These are phyloP conservation scores for Paraescarpia echinospica DNA, from an alignment of 1,140 invertebrate genomes.

Conservation along the genomic window DNA sequence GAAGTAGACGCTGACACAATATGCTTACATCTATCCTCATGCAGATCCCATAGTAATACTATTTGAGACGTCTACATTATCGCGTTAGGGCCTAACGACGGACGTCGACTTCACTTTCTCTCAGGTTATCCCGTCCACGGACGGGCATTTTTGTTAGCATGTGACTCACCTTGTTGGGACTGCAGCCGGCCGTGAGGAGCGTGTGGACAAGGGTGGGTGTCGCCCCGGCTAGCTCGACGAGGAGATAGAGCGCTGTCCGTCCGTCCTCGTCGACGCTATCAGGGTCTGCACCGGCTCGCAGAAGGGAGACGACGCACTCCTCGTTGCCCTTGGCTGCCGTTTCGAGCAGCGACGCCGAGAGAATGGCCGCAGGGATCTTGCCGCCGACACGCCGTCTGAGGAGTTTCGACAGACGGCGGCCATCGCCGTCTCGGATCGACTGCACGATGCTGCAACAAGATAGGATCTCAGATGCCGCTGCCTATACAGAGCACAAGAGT, in stretches of 20 bases:
- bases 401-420: conserved; percentile 2
- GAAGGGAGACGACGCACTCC: conserved; percentile 2
- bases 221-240: conserved; percentile 10
- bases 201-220: not conserved
- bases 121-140: too few species aligned
- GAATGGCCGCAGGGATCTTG: not conserved
- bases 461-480: not conserved
- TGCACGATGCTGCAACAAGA: conserved; percentile 11
- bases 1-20: too few species aligned
- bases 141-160: too few species aligned
- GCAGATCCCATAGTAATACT: too few species aligned
- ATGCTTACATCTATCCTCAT: too few species aligned
- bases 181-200: conserved; percentile 13
- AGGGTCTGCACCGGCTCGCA: conserved; percentile 19
- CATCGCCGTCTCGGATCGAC: conserved; percentile 5
- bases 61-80: too few species aligned
- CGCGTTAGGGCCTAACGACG: too few species aligned
- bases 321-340: conserved; percentile 19
- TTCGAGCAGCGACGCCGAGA: not conserved
- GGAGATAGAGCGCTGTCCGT: conserved; percentile 14
- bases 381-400: not conserved
- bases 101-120: too few species aligned
- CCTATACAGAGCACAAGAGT: too few species aligned
- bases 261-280: conserved; percentile 25
- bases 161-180: conserved; percentile 13